These are phyloP conservation scores for Atta cephalotes DNA, from an alignment of 1,140 invertebrate species.

Conservation along the genomic window DNA sequence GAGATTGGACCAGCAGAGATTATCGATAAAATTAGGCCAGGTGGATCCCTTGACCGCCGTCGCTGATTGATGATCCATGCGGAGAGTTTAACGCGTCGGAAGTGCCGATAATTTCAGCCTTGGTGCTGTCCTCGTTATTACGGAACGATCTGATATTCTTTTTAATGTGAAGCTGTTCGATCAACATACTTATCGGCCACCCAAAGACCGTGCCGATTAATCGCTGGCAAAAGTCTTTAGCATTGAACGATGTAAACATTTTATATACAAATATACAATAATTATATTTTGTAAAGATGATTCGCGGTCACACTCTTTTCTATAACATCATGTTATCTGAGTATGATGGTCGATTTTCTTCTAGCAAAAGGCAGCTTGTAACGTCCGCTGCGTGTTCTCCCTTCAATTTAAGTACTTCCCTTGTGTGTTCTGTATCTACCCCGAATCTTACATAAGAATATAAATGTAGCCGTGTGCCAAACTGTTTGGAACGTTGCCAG, in stretches of 20 bases:
- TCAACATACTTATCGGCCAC: conserved; percentile 65
- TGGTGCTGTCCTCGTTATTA: conserved; percentile 71
- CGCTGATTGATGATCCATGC: conserved; percentile 71
- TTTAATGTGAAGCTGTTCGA: conserved; percentile 19
- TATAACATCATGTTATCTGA: conserved; percentile 28
- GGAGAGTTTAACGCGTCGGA: conserved; percentile 75
- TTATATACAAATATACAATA: conserved; percentile 30
- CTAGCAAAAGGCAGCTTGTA: conserved; percentile 66
- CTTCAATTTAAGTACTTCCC: conserved; percentile 64
- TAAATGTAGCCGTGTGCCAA: conserved; percentile 73
- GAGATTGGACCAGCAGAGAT: conserved; percentile 62
- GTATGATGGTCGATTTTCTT: conserved; percentile 12
- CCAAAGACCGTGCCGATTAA: conserved; percentile 41
- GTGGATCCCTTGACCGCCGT: conserved; percentile 63
- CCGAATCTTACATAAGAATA: conserved; percentile 76
- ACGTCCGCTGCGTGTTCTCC: conserved; percentile 48
- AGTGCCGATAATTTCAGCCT: conserved; percentile 77
- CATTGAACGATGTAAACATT: background rate
- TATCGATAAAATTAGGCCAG: conserved; percentile 75
- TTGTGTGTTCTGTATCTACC: conserved; percentile 71
- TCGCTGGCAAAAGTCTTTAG: background rate
- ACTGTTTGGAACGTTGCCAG: conserved; percentile 67
- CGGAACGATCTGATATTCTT: conserved; percentile 66
- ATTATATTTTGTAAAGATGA: background rate
- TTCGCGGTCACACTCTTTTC: background rate